These are phyloP conservation scores for Seriola aureovittata DNA, from an alignment of 2,113 vertebrate genomes.

Conservation along the genomic window DNA sequence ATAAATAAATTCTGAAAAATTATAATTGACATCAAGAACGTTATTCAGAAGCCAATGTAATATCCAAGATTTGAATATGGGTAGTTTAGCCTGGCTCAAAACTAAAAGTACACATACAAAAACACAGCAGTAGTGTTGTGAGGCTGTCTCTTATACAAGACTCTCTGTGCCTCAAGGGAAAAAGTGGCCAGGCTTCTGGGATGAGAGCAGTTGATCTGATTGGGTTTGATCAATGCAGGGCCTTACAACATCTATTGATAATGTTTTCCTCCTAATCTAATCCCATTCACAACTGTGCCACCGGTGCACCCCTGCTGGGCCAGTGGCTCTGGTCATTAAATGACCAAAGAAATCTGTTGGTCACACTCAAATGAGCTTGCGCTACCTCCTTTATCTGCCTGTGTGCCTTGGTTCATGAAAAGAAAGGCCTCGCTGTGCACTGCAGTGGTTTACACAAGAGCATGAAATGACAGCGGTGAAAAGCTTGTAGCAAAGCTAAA, in stretches of 20 bases:
- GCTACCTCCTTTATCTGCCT: background rate
- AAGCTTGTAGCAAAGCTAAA: background rate
- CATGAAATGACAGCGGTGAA: constrained; percentile 19
- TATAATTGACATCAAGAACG: too few relatives aligned
- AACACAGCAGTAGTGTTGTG: too few relatives aligned
- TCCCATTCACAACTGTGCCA: background rate
- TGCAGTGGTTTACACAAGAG: background rate
- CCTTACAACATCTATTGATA: background rate
- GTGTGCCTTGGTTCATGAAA: background rate
- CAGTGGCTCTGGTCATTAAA: background rate
- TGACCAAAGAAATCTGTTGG: constrained; percentile 7
- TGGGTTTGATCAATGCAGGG: background rate
- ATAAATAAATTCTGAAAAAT: too few relatives aligned
- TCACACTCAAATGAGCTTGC: constrained; percentile 16
- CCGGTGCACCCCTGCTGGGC: background rate
- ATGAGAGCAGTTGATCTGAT: background rate
- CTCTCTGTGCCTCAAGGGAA: background rate
- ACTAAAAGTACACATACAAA: background rate
- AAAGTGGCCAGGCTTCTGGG: background rate
- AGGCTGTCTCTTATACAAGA: background rate
- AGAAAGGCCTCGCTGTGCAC: background rate
- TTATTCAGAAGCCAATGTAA: too few relatives aligned
- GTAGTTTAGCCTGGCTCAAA: too few relatives aligned
- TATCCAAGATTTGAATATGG: background rate
- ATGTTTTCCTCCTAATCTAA: constrained; percentile 9